A percentile compares a stretch with the other conserved stretches of the same genome.
These are phyloP conservation scores for Crotalus viridis DNA, from an alignment of 2,113 vertebrate genomes.

Conservation along the genomic window DNA sequence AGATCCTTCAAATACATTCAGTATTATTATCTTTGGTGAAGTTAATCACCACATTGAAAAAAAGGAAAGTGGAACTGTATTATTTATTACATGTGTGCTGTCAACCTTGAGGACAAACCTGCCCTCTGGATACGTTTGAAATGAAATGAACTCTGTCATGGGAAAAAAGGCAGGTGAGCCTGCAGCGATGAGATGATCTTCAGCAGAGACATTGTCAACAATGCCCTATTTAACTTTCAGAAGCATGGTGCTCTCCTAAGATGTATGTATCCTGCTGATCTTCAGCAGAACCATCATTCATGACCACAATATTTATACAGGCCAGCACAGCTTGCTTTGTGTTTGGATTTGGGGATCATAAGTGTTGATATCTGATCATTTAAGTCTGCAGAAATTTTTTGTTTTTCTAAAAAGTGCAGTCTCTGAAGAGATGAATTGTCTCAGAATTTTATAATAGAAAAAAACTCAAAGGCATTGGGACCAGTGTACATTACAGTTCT, in stretches of 20 bases:
- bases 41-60: slow-evolving; percentile 19
- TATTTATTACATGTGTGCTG: slow-evolving; percentile 44
- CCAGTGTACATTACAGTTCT: slow-evolving; percentile 60
- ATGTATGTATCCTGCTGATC: slow-evolving; percentile 63
- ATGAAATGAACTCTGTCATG: slow-evolving; percentile 72
- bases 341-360: slow-evolving; percentile 61
- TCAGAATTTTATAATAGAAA: slow-evolving; percentile 40
- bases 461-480: slow-evolving; percentile 10
- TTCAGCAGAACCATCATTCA: slow-evolving; percentile 69
- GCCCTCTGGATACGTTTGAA: slow-evolving; percentile 73
- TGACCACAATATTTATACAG: slow-evolving; percentile 63
- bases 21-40: slow-evolving; percentile 8
- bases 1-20: slow-evolving; percentile 11
- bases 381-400: slow-evolving; percentile 49
- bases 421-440: slow-evolving; percentile 23
- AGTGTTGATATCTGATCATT: slow-evolving; percentile 47
- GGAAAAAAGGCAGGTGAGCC: slow-evolving; percentile 36
- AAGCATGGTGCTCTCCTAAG: slow-evolving; percentile 66
- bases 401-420: slow-evolving; percentile 40
- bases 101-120: slow-evolving; percentile 48
- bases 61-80: slow-evolving; percentile 6
- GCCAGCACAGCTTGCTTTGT: slow-evolving; percentile 67
- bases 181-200: slow-evolving; percentile 45
- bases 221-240: slow-evolving; percentile 69
- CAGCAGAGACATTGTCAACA: slow-evolving; percentile 45